Evolutionary conservation across 1,140 invertebrate species (phyloP).

Genomic region (Atta cephalotes): DNA sequence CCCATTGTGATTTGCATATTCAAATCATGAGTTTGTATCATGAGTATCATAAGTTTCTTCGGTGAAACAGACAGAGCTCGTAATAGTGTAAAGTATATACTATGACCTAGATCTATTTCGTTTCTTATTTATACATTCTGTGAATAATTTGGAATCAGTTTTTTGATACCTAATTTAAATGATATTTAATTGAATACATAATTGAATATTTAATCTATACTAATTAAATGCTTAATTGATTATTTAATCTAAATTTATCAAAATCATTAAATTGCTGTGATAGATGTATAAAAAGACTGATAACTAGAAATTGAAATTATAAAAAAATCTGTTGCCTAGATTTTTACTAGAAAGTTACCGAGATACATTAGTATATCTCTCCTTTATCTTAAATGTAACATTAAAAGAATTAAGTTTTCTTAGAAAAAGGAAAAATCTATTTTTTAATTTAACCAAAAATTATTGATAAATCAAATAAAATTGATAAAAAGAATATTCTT

Average conservation of each 20-base stretch:
- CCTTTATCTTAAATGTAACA: too few relatives aligned
- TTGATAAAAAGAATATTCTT: too few relatives aligned
- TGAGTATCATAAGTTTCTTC: slow-evolving; percentile 22
- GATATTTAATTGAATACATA: background rate
- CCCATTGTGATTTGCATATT: slow-evolving; percentile 36
- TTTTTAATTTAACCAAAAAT: too few relatives aligned
- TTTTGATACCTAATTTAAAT: slow-evolving; percentile 2
- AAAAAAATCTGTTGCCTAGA: background rate
- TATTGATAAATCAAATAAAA: too few relatives aligned
- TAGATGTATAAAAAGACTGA: background rate
- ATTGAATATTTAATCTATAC: too few relatives aligned
- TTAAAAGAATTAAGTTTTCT: too few relatives aligned
- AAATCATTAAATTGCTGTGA: background rate
- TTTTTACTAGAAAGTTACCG: background rate
- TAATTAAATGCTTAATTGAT: background rate
- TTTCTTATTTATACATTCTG: background rate
- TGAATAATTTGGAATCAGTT: background rate
- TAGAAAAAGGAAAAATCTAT: too few relatives aligned
- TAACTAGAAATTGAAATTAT: background rate
- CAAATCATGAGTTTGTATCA: slow-evolving; percentile 42
- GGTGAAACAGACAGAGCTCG: background rate
- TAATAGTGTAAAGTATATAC: slow-evolving; percentile 23
- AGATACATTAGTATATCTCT: background rate
- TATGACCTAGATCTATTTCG: background rate
- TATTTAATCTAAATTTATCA: background rate